These are phyloP conservation scores for Tipula lateralis DNA, from an alignment of 2,888 invertebrate species.

Conservation along the genomic window DNA sequence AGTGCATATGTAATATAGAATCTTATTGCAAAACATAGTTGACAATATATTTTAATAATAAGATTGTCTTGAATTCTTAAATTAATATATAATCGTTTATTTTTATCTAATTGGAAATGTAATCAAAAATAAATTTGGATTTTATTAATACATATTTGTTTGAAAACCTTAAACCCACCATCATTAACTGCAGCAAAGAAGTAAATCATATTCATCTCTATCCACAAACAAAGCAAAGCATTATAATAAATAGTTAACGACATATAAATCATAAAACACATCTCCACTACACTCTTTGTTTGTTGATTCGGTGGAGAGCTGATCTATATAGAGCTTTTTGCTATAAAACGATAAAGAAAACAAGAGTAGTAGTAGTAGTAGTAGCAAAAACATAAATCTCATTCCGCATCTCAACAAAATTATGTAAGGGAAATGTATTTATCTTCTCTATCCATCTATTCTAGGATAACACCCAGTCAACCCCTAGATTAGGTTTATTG, in stretches of 20 bases:
- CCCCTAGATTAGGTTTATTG: not conserved
- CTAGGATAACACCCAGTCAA: not conserved
- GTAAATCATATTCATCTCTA: not conserved
- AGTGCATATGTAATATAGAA: no score
- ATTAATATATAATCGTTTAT: no score
- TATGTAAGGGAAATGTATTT: slow-evolving; percentile 6
- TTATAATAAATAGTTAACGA: not conserved
- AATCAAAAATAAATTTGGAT: not conserved
- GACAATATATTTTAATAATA: no score
- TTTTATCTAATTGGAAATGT: not conserved
- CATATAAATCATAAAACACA: not conserved
- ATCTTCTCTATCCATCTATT: not conserved
- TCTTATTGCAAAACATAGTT: no score
- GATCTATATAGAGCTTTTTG: not conserved
- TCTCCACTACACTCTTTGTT: not conserved
- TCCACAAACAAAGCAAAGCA: not conserved
- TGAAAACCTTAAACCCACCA: not conserved
- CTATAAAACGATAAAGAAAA: not conserved
- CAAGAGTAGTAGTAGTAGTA: not conserved
- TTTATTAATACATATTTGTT: not conserved
- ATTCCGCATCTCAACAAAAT: not conserved
- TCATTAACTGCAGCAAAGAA: not conserved
- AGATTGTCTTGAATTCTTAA: no score
- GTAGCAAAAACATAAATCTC: not conserved
- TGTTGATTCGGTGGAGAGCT: not conserved